phyloP scores from a whole-genome alignment of 2,888 invertebrate species.

The Siphonodentalium dalli region DNA sequence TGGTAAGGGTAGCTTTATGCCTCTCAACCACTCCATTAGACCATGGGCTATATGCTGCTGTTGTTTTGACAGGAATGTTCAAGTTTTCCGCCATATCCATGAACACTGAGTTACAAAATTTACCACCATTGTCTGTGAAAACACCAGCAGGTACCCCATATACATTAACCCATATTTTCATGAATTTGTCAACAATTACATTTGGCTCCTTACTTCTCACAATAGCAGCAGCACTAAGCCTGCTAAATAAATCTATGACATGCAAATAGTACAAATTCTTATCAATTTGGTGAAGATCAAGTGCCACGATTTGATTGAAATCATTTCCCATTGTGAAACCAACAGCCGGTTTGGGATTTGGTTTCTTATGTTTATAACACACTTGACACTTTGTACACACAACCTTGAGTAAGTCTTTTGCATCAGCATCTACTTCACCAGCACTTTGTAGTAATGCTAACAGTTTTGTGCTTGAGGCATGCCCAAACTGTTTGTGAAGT shows the following conservation, averaged over 20 bases:
- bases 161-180: no score
- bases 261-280: not conserved
- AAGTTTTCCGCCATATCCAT: slow-evolving; percentile 15
- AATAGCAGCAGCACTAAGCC: not conserved
- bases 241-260: not conserved
- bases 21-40: slow-evolving; percentile 10
- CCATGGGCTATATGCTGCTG: slow-evolving; percentile 22
- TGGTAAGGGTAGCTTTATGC: slow-evolving; percentile 4
- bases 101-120: slow-evolving; percentile 13
- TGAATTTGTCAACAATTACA: not conserved
- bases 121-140: no score
- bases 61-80: slow-evolving; percentile 14
- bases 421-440: not conserved
- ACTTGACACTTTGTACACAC: not conserved
- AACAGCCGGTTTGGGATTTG: not conserved
- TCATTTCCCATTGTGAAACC: not conserved
- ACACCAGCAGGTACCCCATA: not conserved
- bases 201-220: not conserved
- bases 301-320: not conserved
- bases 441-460: not conserved
- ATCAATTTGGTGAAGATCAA: not conserved
- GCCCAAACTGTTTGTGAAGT: not conserved
- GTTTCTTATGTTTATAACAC: not conserved
- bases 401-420: not conserved
- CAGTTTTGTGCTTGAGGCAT: not conserved